phyloP scores from a whole-genome alignment of 2,797 vertebrate species.

The Arrhamphus sclerolepis region DNA sequence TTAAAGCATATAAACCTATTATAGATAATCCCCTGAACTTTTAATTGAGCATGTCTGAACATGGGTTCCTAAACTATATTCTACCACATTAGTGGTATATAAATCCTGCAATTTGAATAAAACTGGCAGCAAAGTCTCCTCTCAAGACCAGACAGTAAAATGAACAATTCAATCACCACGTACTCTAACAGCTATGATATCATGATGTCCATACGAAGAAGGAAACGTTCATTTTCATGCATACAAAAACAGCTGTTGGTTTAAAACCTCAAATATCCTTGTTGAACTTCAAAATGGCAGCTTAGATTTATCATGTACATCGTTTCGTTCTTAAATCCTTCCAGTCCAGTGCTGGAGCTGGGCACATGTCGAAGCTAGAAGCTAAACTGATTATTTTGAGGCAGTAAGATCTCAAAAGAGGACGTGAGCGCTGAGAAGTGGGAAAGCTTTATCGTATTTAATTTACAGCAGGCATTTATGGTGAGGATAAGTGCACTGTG shows the following conservation, averaged over 20 bases:
- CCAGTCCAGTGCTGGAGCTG: slow-evolving; percentile 1
- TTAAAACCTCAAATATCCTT: slow-evolving; percentile 31
- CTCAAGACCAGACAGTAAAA: slow-evolving; percentile 19
- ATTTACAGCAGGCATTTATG: slow-evolving; percentile 66
- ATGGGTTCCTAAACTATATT: neutral
- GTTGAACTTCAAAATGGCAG: slow-evolving; percentile 46
- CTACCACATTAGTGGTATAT: neutral
- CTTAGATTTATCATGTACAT: slow-evolving; percentile 44
- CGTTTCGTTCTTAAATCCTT: slow-evolving; percentile 27
- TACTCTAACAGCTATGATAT: slow-evolving; percentile 27
- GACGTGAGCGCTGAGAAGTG: slow-evolving; percentile 25
- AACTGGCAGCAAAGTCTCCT: slow-evolving; percentile 18
- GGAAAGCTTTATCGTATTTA: slow-evolving; percentile 39
- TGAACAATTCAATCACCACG: slow-evolving; percentile 26
- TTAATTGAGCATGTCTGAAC: neutral
- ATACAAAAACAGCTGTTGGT: slow-evolving; percentile 32
- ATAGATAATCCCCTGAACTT: neutral
- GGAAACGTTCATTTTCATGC: slow-evolving; percentile 63
- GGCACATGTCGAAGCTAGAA: slow-evolving; percentile 1
- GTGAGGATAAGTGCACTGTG: slow-evolving; percentile 71
- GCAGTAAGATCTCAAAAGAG: slow-evolving; percentile 42
- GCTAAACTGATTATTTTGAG: slow-evolving; percentile 27
- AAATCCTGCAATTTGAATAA: neutral
- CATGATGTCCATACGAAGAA: slow-evolving; percentile 27
- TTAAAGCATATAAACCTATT: slow-evolving; percentile 2